phyloP scores from a whole-genome alignment of 2,888 invertebrate genomes.

The Oscheius sp. region DNA sequence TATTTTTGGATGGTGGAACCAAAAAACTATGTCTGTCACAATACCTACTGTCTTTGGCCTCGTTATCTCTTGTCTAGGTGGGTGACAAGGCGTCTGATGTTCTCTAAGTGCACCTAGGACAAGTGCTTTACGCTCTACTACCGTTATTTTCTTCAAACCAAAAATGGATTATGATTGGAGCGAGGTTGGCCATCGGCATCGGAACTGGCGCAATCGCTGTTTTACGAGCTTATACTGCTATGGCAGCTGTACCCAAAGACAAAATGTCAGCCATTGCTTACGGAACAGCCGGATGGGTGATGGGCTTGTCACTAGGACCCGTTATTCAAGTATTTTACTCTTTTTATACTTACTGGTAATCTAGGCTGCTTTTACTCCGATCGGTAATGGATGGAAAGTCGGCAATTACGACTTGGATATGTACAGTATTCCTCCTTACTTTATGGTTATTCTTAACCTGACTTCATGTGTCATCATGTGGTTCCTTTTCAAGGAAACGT shows the following conservation, averaged over 20 bases:
- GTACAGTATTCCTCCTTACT: conserved; percentile 51
- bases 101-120: conserved; percentile 21
- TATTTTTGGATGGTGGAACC: conserved; percentile 48
- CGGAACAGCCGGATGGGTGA: conserved; percentile 48
- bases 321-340: conserved; percentile 38
- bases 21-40: conserved; percentile 41
- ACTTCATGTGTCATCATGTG: conserved; percentile 40
- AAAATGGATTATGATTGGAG: conserved; percentile 46
- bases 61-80: conserved; percentile 32
- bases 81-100: not conserved
- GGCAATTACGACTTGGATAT: conserved; percentile 31
- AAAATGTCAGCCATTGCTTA: conserved; percentile 49
- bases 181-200: conserved; percentile 41
- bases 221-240: conserved; percentile 44
- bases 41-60: conserved; percentile 39
- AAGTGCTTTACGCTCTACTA: conserved; percentile 40
- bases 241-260: conserved; percentile 46
- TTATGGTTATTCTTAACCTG: conserved; percentile 44
- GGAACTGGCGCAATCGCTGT: conserved; percentile 46
- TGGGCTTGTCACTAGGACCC: conserved; percentile 49
- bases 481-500: conserved; percentile 48
- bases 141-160: conserved; percentile 28
- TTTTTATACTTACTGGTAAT: not conserved
- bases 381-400: conserved; percentile 37
- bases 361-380: conserved; percentile 45